A percentile compares a stretch with the other conserved stretches of the same genome.
phyloP scores from a whole-genome alignment of 2,888 invertebrate genomes.

The Pyrgus malvae region DNA sequence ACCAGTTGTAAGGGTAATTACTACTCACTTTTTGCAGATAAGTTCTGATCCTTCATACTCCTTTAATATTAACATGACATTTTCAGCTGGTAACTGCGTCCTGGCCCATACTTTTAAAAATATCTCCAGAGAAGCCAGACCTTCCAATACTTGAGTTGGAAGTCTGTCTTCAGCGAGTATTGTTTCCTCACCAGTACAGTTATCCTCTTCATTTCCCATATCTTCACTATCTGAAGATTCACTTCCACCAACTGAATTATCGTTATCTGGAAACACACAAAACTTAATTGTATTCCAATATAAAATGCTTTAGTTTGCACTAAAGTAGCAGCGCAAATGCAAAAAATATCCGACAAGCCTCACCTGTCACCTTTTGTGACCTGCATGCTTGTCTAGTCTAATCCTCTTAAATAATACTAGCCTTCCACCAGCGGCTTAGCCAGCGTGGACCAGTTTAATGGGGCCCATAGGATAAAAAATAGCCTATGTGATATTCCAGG shows the following conservation, averaged over 20 bases:
- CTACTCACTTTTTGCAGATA: constrained; percentile 74
- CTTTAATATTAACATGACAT: constrained; percentile 76
- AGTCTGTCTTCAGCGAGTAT: constrained; percentile 71
- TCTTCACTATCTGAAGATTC: constrained; percentile 68
- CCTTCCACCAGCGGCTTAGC: no score
- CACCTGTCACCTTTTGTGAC: no score
- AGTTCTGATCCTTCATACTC: constrained; percentile 72
- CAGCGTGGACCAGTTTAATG: no score
- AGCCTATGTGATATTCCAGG: no score
- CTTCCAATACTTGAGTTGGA: constrained; percentile 82
- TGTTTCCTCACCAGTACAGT: constrained; percentile 63
- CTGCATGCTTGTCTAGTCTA: no score
- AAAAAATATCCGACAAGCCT: no score
- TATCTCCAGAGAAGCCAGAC: constrained; percentile 80
- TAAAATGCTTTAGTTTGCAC: no score
- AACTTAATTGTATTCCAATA: no score
- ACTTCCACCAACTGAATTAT: constrained; percentile 51
- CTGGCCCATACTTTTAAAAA: constrained; percentile 83
- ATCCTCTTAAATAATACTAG: no score
- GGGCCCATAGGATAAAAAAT: no score
- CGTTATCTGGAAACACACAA: constrained; percentile 53
- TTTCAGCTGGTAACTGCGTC: constrained; percentile 77
- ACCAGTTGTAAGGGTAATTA: no score
- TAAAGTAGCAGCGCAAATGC: no score
- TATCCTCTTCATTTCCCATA: constrained; percentile 62